A percentile compares a stretch with the other conserved stretches of the same genome.
Evolutionary conservation across 2,888 invertebrate genomes (phyloP).

Genomic region (Drosophila pseudotalamancana): DNA sequence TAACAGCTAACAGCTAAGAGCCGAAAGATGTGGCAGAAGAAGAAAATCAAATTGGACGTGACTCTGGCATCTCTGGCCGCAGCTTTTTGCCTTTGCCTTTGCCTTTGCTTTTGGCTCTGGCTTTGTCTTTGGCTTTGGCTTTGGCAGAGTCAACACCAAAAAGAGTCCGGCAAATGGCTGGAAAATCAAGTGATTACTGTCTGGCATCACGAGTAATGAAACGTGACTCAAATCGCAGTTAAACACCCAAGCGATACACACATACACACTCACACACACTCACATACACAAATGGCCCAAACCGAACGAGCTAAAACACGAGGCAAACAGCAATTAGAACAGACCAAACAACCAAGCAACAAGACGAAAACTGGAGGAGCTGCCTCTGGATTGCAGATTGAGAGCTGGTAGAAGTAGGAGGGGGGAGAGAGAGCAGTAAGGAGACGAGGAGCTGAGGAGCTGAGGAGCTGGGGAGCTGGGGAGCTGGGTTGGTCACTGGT

Average conservation of each 20-base stretch:
- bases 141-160: slow-evolving; percentile 44
- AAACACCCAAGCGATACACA: slow-evolving; percentile 61
- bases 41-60: slow-evolving; percentile 32
- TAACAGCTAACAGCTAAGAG: background rate
- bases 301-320: slow-evolving; percentile 68
- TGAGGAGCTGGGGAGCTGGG: background rate
- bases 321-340: slow-evolving; percentile 79
- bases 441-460: background rate
- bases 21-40: background rate
- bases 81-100: too few relatives aligned
- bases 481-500: slow-evolving; percentile 24
- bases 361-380: slow-evolving; percentile 47
- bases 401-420: background rate
- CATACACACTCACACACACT: slow-evolving; percentile 29
- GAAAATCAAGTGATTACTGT: slow-evolving; percentile 81
- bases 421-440: background rate
- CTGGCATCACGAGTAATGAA: slow-evolving; percentile 81
- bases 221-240: slow-evolving; percentile 81
- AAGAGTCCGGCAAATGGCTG: slow-evolving; percentile 55
- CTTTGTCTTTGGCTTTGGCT: background rate
- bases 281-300: slow-evolving; percentile 52
- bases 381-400: slow-evolving; percentile 8
- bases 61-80: slow-evolving; percentile 20
- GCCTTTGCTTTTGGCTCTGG: too few relatives aligned
- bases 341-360: slow-evolving; percentile 54